Conservation (phyloP, 2,797 vertebrate genomes). For the Nannoperca australis region DNA sequence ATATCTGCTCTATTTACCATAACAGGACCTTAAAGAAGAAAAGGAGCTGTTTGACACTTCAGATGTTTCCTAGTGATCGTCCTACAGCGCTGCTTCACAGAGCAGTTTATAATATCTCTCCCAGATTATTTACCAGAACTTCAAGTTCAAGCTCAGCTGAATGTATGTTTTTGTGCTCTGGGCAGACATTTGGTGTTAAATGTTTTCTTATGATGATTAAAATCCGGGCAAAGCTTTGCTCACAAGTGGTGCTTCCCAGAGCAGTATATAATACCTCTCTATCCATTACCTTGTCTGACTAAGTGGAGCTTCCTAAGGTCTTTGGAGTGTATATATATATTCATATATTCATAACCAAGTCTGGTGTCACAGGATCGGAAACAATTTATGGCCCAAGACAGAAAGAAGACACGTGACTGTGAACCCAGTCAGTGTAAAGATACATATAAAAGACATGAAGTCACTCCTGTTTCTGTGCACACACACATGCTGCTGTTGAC, state of each 20-base stretch:
- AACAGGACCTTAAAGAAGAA: not conserved
- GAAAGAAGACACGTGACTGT: conserved; percentile 53
- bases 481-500: conserved; percentile 53
- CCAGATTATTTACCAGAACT: conserved; percentile 18
- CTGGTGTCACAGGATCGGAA: conserved; percentile 73
- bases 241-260: conserved; percentile 60
- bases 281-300: conserved; percentile 69
- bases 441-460: conserved; percentile 69
- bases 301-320: conserved; percentile 63
- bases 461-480: conserved; percentile 33
- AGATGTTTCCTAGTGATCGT: conserved; percentile 1
- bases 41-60: not conserved
- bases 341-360: conserved; percentile 79
- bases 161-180: not conserved
- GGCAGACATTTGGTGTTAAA: conserved; percentile 16
- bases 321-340: conserved; percentile 67
- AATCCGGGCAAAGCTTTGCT: conserved; percentile 30
- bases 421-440: conserved; percentile 67
- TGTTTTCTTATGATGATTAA: conserved; percentile 57
- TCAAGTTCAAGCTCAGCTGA: conserved; percentile 4
- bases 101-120: not conserved
- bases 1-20: conserved; percentile 29
- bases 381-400: conserved; percentile 73
- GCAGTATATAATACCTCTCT: conserved; percentile 63
- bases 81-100: not conserved